Evolutionary conservation across 1,140 invertebrate species (phyloP).

Genomic region (Aricia agestis): DNA sequence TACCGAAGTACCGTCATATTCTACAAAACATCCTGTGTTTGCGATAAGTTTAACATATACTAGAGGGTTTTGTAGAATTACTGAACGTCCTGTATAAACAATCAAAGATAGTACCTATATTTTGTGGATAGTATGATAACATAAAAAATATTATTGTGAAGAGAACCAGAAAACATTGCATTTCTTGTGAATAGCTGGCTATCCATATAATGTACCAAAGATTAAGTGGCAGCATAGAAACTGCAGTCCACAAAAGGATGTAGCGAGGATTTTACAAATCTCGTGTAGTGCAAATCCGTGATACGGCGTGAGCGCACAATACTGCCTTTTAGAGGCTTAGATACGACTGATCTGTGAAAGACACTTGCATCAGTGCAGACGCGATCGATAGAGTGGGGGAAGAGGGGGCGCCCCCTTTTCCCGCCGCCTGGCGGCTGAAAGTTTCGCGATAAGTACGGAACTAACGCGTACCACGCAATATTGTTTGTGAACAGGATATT

Average conservation of each 20-base stretch:
- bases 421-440: slow-evolving; percentile 56
- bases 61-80: too few species aligned
- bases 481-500: slow-evolving; percentile 74
- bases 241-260: neutral
- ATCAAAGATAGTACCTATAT: too few species aligned
- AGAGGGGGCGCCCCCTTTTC: slow-evolving; percentile 29
- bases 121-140: too few species aligned
- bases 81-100: too few species aligned
- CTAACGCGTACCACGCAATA: slow-evolving; percentile 75
- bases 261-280: slow-evolving; percentile 3
- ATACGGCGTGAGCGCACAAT: slow-evolving; percentile 32
- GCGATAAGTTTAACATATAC: too few species aligned
- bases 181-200: neutral
- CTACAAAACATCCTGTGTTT: too few species aligned
- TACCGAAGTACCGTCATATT: too few species aligned
- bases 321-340: slow-evolving; percentile 52
- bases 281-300: slow-evolving; percentile 11
- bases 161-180: too few species aligned
- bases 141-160: too few species aligned
- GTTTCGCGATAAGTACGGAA: slow-evolving; percentile 73
- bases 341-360: slow-evolving; percentile 69
- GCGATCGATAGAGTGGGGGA: slow-evolving; percentile 60
- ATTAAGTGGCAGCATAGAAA: neutral
- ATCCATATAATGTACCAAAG: neutral
- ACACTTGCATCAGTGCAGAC: slow-evolving; percentile 69